Evolutionary conservation across 2,888 invertebrate genomes (phyloP), one percentile per base, ranked within the genome.

Genomic region (Agrenia bidenticulata): DNA sequence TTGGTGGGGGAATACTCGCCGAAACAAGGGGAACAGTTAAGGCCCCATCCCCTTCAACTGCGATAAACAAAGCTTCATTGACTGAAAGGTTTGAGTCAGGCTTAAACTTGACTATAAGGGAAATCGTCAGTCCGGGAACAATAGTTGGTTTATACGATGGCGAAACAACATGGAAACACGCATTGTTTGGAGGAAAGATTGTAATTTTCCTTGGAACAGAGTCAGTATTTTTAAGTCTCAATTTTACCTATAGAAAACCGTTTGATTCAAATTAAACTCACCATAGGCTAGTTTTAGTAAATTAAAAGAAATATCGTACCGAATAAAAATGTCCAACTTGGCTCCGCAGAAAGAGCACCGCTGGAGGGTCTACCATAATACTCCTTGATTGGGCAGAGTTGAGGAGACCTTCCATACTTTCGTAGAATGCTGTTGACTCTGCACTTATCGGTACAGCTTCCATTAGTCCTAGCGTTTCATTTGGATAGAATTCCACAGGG

Each of bases 41-140:
- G 13, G 59, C 69, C 32, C 73, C 73, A 61, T 70, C 73, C 0
- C 63, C 67, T 17, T 70, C 70, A n/a, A 70, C 62, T 19, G 45
- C 42, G 39, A 70, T 58, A 9, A 65, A 45, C 23, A 70, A 32
- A 4, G 65, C 37, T 26, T 74, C 73, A 45, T 70, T 64, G 2
- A 72, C 19, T 2, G 67, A 41, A 1, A 32, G 53, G 13, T 61
- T 61, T 2, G 56, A n/a, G 11, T 42, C 60, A 7, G 66, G 66
- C n/a, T 58, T 58, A 41, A 58, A 71, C 1, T 39, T 53, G 1
- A 73, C 69, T 1, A 49, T 21, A 15, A 71, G 37, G 1, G 51
- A 24, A 15, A 51, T 45, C 1, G 49, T 26, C 9, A 63, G 55
- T 26, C 73, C 73, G 21, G 73, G 69, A 13, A 71, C 45, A 1